phyloP scores from a whole-genome alignment of 2,888 invertebrate genomes.

The Aelia acuminata region DNA sequence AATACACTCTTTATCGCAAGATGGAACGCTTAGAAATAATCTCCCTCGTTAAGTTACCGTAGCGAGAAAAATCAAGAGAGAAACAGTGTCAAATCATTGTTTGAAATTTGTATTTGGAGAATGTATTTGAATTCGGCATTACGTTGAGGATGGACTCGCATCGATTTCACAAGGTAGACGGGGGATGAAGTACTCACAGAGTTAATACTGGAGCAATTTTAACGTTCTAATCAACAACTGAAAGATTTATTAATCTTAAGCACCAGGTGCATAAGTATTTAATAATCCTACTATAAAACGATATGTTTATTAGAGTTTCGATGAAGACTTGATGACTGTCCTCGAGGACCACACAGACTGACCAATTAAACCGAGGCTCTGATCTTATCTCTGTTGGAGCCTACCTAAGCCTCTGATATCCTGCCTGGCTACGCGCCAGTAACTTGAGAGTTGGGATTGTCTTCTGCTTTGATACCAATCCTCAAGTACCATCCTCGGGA shows the following conservation, averaged over 20 bases:
- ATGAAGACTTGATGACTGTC: neutral
- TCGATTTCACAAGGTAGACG: too few species aligned
- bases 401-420: conserved; percentile 8
- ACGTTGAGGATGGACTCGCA: too few species aligned
- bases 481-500: neutral
- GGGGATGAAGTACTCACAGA: too few species aligned
- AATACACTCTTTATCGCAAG: too few species aligned
- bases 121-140: too few species aligned
- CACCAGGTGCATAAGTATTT: neutral
- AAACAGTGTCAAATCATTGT: too few species aligned
- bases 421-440: conserved; percentile 11
- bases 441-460: conserved; percentile 5
- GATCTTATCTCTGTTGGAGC: neutral
- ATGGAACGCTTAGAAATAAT: too few species aligned
- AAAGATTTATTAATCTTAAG: neutral
- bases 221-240: neutral
- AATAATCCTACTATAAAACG: neutral
- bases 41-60: too few species aligned
- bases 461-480: conserved; percentile 4
- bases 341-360: neutral
- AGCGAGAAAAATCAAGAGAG: too few species aligned
- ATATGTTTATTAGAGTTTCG: neutral
- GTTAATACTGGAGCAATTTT: too few species aligned
- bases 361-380: conserved; percentile 1
- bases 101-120: too few species aligned